A percentile compares a stretch with the other conserved stretches of the same genome.
These are phyloP conservation scores for Plectus sambesii DNA, from an alignment of 1,140 invertebrate genomes.

Conservation along the genomic window DNA sequence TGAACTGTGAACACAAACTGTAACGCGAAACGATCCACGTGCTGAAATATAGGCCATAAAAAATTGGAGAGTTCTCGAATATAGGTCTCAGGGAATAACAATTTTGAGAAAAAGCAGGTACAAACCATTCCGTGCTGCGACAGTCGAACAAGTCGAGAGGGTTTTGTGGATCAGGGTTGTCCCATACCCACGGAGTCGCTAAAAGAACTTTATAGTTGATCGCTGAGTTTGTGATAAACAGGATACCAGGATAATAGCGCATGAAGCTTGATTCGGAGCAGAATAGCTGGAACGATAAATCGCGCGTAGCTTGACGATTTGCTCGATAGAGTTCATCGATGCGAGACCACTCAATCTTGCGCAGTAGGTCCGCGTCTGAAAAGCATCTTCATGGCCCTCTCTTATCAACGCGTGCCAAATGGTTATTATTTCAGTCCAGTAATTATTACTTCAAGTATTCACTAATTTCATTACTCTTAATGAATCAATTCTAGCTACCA, in stretches of 20 bases:
- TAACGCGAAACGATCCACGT: not conserved
- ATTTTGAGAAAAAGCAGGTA: not conserved
- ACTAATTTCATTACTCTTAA: not conserved
- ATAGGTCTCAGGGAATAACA: not conserved
- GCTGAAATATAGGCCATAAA: not conserved
- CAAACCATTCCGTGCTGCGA: slow-evolving; percentile 33
- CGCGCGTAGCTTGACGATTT: slow-evolving; percentile 39
- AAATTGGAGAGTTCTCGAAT: not conserved
- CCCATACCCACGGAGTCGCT: slow-evolving; percentile 42
- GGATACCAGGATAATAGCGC: slow-evolving; percentile 37
- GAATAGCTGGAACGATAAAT: slow-evolving; percentile 44
- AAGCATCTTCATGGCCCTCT: not conserved
- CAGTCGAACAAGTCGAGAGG: slow-evolving; percentile 42
- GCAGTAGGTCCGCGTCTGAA: slow-evolving; percentile 38
- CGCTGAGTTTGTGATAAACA: slow-evolving; percentile 1
- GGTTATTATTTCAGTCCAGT: not conserved
- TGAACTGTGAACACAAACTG: not conserved
- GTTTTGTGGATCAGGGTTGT: slow-evolving; percentile 24
- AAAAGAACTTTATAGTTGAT: slow-evolving; percentile 11
- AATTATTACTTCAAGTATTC: slow-evolving; percentile 3
- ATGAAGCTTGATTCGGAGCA: slow-evolving; percentile 44
- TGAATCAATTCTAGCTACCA: slow-evolving; percentile 3
- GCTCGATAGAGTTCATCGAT: slow-evolving; percentile 42
- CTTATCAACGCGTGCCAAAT: not conserved
- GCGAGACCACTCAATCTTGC: slow-evolving; percentile 41